These are phyloP conservation scores for Tenualosa ilisha DNA, from an alignment of 2,797 vertebrate species.

Conservation along the genomic window DNA sequence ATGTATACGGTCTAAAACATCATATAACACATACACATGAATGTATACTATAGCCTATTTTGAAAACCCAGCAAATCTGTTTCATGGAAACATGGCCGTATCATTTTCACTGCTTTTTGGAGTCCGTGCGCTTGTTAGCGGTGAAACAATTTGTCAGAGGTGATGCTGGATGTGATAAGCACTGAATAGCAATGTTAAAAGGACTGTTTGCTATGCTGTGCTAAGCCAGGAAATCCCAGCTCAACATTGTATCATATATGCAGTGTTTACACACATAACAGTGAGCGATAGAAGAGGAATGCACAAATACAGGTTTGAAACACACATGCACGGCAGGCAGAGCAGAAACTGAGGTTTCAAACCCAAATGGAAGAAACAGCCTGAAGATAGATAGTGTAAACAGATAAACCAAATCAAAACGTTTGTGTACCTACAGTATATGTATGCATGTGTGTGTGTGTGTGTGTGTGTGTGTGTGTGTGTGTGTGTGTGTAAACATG, in stretches of 20 bases:
- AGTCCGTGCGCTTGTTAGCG: not conserved
- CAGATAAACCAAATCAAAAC: not conserved
- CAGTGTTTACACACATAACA: slow-evolving; percentile 4
- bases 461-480: slow-evolving; percentile 25
- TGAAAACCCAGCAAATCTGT: not conserved
- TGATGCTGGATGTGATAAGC: slow-evolving; percentile 29
- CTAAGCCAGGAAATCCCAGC: slow-evolving; percentile 16
- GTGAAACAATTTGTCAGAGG: slow-evolving; percentile 22
- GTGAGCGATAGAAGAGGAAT: not conserved
- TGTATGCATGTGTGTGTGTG: not conserved
- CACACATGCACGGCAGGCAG: not conserved
- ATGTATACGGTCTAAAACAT: too few species aligned
- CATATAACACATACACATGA: too few species aligned
- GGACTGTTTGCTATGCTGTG: not conserved
- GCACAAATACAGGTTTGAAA: not conserved
- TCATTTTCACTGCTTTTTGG: not conserved
- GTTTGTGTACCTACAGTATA: not conserved
- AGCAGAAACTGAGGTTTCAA: not conserved
- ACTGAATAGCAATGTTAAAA: slow-evolving; percentile 20
- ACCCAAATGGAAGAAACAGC: not conserved
- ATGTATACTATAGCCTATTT: not conserved
- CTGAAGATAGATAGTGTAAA: not conserved
- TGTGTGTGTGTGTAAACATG: not conserved
- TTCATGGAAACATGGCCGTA: not conserved
- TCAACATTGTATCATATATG: slow-evolving; percentile 11